These are phyloP conservation scores for Henricia sp. DNA, from an alignment of 53 echinoderm and acorn worm genomes.

Conservation along the genomic window DNA sequence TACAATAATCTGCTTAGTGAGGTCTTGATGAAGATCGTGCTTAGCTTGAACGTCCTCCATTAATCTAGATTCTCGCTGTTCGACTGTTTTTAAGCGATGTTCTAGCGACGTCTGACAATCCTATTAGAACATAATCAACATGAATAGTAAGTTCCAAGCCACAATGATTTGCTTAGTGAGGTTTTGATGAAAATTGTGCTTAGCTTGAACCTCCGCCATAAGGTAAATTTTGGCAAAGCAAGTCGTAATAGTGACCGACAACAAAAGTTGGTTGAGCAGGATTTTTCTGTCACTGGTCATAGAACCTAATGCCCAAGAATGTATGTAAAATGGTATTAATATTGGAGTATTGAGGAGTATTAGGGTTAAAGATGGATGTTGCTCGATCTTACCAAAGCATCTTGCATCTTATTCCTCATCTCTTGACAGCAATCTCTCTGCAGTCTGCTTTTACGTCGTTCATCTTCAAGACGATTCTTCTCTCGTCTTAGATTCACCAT, in stretches of 20 bases:
- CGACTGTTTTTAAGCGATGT: slow-evolving; percentile 57
- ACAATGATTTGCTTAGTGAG: slow-evolving; percentile 82
- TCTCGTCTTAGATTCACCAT: slow-evolving; percentile 38
- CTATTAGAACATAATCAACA: too few relatives aligned
- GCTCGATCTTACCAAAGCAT: slow-evolving; percentile 17
- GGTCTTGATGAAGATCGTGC: slow-evolving; percentile 77
- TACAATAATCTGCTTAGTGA: slow-evolving; percentile 81
- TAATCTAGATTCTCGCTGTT: slow-evolving; percentile 74
- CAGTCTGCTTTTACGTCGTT: slow-evolving; percentile 23
- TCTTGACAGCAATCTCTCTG: slow-evolving; percentile 54
- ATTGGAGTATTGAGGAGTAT: too few relatives aligned
- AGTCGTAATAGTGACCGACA: too few relatives aligned
- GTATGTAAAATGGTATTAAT: not conserved
- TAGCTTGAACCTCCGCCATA: slow-evolving; percentile 76
- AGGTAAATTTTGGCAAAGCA: too few relatives aligned
- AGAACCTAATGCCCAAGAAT: not conserved
- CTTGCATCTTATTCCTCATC: slow-evolving; percentile 52
- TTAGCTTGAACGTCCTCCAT: slow-evolving; percentile 79
- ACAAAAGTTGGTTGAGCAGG: too few relatives aligned
- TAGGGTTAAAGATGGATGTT: not conserved
- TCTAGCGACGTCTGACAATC: slow-evolving; percentile 58
- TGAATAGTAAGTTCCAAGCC: too few relatives aligned
- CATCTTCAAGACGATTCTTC: slow-evolving; percentile 30
- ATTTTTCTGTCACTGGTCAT: too few relatives aligned
- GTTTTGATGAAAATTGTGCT: slow-evolving; percentile 78